A percentile compares a stretch with the other conserved stretches of the same genome.
phyloP scores from a whole-genome alignment of 2,888 invertebrate species.

The Diachrysia chrysitis region DNA sequence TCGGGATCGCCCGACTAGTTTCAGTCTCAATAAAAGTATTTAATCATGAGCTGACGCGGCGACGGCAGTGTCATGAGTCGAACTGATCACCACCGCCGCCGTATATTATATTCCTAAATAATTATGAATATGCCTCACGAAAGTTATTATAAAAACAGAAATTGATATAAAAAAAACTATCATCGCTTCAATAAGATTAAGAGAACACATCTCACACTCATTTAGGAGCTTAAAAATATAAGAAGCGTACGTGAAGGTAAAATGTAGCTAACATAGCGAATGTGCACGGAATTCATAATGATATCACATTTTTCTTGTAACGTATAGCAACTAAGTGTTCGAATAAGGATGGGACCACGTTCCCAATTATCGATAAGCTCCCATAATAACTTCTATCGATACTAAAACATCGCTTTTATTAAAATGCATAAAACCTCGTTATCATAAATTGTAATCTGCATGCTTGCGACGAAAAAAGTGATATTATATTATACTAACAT shows the following conservation, averaged over 20 bases:
- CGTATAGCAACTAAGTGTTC: constrained; percentile 38
- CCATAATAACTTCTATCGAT: constrained; percentile 52
- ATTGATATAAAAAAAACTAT: no score
- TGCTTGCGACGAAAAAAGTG: constrained; percentile 46
- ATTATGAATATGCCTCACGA: no score
- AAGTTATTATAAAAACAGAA: no score
- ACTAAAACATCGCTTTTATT: constrained; percentile 52
- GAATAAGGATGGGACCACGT: constrained; percentile 60
- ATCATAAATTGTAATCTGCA: constrained; percentile 61
- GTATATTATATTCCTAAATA: no score
- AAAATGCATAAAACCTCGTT: constrained; percentile 60
- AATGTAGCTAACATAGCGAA: constrained; percentile 45
- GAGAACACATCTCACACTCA: background rate
- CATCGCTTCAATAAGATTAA: no score
- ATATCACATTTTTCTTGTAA: constrained; percentile 48
- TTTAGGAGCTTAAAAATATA: background rate
- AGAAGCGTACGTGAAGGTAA: constrained; percentile 17
- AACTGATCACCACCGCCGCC: no score
- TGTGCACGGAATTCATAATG: constrained; percentile 50
- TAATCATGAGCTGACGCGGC: no score
- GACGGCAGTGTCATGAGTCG: no score
- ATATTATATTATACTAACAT: constrained; percentile 52
- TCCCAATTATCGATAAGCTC: constrained; percentile 68
- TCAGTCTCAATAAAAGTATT: no score
- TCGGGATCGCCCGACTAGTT: no score